A percentile compares a stretch with the other conserved stretches of the same genome.
Conservation (phyloP, 2,888 invertebrate species). For the Acrobasis suavella region DNA sequence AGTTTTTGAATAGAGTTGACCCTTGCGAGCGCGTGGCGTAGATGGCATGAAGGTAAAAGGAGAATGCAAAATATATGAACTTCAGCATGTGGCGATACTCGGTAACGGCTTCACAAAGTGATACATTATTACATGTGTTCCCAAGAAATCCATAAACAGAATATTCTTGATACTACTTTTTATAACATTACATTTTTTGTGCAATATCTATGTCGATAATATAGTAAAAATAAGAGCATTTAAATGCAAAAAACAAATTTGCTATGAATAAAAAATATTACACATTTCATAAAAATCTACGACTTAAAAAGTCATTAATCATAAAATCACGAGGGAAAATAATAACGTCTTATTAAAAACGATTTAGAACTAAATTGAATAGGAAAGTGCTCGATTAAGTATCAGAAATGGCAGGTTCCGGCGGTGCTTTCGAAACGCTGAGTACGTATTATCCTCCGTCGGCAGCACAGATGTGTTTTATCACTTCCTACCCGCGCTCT, state of each 20-base stretch:
- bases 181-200: too few species aligned
- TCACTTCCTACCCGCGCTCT: slow-evolving; percentile 42
- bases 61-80: not conserved
- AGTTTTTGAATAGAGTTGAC: slow-evolving; percentile 1
- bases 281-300: too few species aligned
- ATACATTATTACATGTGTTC: not conserved
- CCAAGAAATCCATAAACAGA: not conserved
- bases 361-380: slow-evolving; percentile 19
- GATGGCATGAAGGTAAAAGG: not conserved
- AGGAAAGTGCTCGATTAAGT: slow-evolving; percentile 12
- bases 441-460: slow-evolving; percentile 38
- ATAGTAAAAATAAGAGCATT: too few species aligned
- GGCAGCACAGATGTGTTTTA: slow-evolving; percentile 63
- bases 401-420: slow-evolving; percentile 17
- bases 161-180: too few species aligned
- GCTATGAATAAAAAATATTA: too few species aligned
- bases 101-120: not conserved
- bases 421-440: slow-evolving; percentile 28
- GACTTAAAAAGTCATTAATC: not conserved
- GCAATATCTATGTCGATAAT: too few species aligned
- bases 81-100: not conserved
- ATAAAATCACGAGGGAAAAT: not conserved
- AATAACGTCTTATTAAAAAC: slow-evolving; percentile 18
- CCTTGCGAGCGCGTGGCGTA: not conserved
- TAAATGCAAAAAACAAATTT: too few species aligned